Evolutionary conservation across 2,888 invertebrate species (phyloP).

Genomic region (Imbricaverruca yamaguchii): DNA sequence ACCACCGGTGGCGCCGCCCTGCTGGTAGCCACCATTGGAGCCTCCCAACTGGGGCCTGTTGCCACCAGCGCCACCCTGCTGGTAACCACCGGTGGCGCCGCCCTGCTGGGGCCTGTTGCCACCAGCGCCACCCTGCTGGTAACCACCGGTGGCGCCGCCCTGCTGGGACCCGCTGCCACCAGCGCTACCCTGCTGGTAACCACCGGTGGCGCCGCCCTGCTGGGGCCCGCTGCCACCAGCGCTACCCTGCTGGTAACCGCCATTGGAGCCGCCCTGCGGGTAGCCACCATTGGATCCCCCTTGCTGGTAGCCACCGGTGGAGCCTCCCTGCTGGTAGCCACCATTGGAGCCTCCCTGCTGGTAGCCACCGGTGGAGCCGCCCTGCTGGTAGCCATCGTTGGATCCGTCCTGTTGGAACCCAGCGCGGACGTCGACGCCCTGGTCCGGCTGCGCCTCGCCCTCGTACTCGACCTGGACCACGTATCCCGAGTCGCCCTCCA

Average conservation of each 20-base stretch:
- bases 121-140: neutral
- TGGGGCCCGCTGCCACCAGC: neutral
- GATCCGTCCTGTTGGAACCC: neutral
- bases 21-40: too few relatives aligned
- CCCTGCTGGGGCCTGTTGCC: neutral
- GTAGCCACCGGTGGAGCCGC: too few relatives aligned
- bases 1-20: neutral
- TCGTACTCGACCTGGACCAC: conserved; percentile 5
- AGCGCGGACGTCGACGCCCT: neutral
- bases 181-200: neutral
- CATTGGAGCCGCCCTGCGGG: too few relatives aligned
- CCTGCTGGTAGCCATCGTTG: neutral
- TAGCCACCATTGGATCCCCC: too few relatives aligned
- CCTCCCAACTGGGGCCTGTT: too few relatives aligned
- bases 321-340: too few relatives aligned
- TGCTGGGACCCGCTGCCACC: neutral
- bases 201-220: neutral
- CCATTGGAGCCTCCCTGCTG: too few relatives aligned
- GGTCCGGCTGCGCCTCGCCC: neutral
- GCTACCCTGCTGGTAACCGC: neutral
- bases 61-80: neutral
- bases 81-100: neutral
- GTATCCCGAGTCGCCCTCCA: conserved; percentile 1
- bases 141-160: neutral
- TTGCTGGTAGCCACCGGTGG: too few relatives aligned